phyloP scores from a whole-genome alignment of 2,888 invertebrate species.

The Drosophila fungiperda region DNA sequence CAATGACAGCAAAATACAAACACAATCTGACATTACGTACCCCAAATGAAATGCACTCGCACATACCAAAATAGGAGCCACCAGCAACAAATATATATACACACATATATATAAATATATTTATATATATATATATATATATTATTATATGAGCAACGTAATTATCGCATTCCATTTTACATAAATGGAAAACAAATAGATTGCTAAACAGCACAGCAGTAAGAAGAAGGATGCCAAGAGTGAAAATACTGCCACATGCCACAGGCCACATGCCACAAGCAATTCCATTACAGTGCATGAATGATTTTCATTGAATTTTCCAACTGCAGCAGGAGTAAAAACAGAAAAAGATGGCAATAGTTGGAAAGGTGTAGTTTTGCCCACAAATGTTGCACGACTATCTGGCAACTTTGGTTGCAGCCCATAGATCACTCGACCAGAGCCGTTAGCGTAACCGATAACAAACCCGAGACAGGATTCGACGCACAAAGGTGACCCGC shows the following conservation, averaged over 20 bases:
- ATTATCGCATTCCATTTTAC: constrained; percentile 7
- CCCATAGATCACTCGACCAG: not conserved
- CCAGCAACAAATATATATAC: not conserved
- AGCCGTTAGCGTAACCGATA: constrained; percentile 23
- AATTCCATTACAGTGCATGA: not conserved
- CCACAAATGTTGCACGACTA: constrained; percentile 3
- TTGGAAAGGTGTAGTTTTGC: not conserved
- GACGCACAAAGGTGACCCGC: constrained; percentile 12
- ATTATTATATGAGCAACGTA: constrained; percentile 1
- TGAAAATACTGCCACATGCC: not conserved
- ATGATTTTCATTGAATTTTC: not conserved
- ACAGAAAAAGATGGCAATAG: not conserved
- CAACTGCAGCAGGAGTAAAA: not conserved
- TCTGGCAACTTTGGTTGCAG: constrained; percentile 21
- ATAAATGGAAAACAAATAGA: not conserved
- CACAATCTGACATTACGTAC: constrained; percentile 31
- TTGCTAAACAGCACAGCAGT: not conserved
- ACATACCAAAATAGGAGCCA: constrained; percentile 25
- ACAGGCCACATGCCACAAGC: not conserved
- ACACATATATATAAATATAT: not conserved
- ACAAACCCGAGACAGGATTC: constrained; percentile 5
- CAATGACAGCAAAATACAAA: constrained; percentile 4
- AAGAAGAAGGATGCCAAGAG: not conserved
- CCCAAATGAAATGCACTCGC: constrained; percentile 33
- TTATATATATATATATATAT: not conserved